phyloP scores from a whole-genome alignment of 2,113 vertebrate genomes.

The Bos javanicus region DNA sequence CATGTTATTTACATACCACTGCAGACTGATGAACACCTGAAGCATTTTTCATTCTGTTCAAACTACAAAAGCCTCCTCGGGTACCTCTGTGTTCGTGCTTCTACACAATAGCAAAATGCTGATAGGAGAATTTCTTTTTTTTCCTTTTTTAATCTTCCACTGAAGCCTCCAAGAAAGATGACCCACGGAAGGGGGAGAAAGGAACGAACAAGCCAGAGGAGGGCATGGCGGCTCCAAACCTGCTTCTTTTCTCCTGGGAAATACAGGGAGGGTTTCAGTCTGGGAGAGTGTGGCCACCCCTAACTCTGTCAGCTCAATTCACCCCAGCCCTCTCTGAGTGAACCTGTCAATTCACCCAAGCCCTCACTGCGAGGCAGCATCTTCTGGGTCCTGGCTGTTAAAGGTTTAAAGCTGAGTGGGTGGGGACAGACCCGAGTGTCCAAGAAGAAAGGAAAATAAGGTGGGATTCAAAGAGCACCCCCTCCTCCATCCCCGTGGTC shows the following conservation, averaged over 20 bases:
- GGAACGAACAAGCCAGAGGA: not conserved
- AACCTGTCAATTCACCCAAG: not conserved
- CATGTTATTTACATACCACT: constrained; percentile 51
- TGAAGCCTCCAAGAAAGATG: constrained; percentile 59
- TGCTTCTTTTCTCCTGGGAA: not conserved
- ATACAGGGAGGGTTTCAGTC: not conserved
- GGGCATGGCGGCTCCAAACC: not conserved
- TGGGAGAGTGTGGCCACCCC: not conserved
- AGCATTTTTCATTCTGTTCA: constrained; percentile 62
- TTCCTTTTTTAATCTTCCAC: constrained; percentile 56
- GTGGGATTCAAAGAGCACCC: not conserved
- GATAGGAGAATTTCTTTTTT: constrained; percentile 55
- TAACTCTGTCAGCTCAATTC: not conserved
- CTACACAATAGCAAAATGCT: constrained; percentile 57
- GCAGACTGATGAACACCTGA: constrained; percentile 31
- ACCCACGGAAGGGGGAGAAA: not conserved
- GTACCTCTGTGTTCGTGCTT: constrained; percentile 31
- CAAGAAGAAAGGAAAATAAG: not conserved
- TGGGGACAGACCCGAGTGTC: not conserved
- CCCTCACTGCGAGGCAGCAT: not conserved
- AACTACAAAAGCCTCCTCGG: constrained; percentile 39
- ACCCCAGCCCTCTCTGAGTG: not conserved
- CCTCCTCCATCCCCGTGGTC: not conserved
- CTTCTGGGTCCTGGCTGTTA: not conserved
- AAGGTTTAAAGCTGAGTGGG: not conserved